These are phyloP conservation scores for Spisula solida DNA, from an alignment of 2,888 invertebrate species.

Conservation along the genomic window DNA sequence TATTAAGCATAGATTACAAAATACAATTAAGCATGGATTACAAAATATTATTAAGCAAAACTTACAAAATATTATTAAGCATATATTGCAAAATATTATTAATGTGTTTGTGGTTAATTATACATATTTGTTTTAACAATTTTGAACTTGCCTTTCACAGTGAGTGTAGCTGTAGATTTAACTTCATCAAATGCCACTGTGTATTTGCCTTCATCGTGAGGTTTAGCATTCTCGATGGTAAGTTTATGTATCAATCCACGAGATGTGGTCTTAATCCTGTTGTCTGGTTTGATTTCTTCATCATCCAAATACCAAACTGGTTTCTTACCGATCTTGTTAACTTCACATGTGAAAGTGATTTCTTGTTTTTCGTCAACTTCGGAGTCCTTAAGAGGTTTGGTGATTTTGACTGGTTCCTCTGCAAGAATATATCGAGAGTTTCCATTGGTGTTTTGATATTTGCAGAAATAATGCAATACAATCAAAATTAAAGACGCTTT, in stretches of 20 bases:
- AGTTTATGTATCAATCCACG: slow-evolving; percentile 83
- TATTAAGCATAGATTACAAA: too few species aligned
- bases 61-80: too few species aligned
- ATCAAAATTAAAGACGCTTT: too few species aligned
- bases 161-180: slow-evolving; percentile 81
- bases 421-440: not conserved
- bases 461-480: too few species aligned
- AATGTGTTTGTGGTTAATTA: too few species aligned
- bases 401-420: slow-evolving; percentile 81
- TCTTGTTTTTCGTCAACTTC: slow-evolving; percentile 82
- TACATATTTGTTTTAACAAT: too few species aligned
- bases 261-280: slow-evolving; percentile 79
- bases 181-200: slow-evolving; percentile 83
- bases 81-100: too few species aligned
- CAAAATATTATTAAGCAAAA: too few species aligned
- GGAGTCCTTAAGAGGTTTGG: slow-evolving; percentile 81
- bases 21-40: too few species aligned
- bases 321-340: slow-evolving; percentile 83
- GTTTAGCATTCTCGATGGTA: slow-evolving; percentile 80
- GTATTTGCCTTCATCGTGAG: slow-evolving; percentile 86
- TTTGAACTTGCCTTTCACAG: slow-evolving; percentile 82
- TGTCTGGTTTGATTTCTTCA: slow-evolving; percentile 78
- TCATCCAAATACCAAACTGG: slow-evolving; percentile 87
- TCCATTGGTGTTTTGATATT: too few species aligned
- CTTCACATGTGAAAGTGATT: slow-evolving; percentile 82